These are phyloP conservation scores for Drosophila ochracea DNA, from an alignment of 2,888 invertebrate species.

Conservation along the genomic window DNA sequence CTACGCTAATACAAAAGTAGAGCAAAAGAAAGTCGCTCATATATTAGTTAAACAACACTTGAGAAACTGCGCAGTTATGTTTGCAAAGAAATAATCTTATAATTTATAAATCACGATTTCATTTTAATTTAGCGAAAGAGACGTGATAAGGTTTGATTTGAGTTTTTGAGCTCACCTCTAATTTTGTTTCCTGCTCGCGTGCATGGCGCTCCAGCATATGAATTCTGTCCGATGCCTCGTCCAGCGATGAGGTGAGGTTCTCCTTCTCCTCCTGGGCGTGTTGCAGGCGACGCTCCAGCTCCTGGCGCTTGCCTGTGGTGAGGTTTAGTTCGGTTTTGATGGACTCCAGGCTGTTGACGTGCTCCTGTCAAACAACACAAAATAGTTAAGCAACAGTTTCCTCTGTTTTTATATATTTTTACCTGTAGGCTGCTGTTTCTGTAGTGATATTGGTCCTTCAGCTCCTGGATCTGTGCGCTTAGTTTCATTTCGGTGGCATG, in stretches of 20 bases:
- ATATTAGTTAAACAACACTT: conserved; percentile 62
- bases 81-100: conserved; percentile 52
- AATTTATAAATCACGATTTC: conserved; percentile 64
- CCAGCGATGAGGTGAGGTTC: conserved; percentile 91
- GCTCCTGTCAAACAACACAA: conserved; percentile 87
- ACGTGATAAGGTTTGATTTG: conserved; percentile 59
- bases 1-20: conserved; percentile 17
- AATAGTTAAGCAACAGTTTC: neutral
- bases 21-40: conserved; percentile 63
- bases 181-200: conserved; percentile 90
- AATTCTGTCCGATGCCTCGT: conserved; percentile 96
- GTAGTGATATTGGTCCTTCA: conserved; percentile 93
- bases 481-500: conserved; percentile 92
- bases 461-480: conserved; percentile 91
- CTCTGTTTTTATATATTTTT: conserved; percentile 3
- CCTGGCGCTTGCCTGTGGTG: conserved; percentile 92
- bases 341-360: conserved; percentile 94
- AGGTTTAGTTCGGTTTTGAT: conserved; percentile 94
- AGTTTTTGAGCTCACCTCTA: conserved; percentile 77
- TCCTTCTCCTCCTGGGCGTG: conserved; percentile 92
- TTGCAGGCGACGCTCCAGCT: conserved; percentile 93
- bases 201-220: conserved; percentile 93
- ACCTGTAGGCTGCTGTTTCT: conserved; percentile 91
- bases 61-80: conserved; percentile 68
- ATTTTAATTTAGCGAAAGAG: conserved; percentile 32